Base-by-base conservation (phyloP, 2,888 invertebrate genomes). In the Habroteleia sp. region DNA sequence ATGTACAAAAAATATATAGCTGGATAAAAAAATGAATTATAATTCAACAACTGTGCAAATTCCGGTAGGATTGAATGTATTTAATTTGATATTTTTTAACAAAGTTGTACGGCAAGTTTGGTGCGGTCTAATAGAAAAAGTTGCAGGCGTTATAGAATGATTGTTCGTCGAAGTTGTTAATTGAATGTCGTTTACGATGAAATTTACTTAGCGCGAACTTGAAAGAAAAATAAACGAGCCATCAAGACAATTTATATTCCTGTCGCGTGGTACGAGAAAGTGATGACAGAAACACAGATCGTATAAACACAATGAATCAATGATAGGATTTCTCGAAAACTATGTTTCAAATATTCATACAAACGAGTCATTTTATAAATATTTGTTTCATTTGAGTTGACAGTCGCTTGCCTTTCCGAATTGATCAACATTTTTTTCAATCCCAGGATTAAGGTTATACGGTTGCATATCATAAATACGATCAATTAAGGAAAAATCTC, bases 211-310 rank as follows among this genome's bases (percentile, higher is more conserved):
- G 48, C 35, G 52, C 44, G 35, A 56, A 63, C 39, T 63, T 52
- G 52, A 27, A 50, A 33, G 60, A 60, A 69, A 69, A 60, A 69
- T 69, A 71, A 71, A 75, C 44, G 52, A 74, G 56, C 58, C 60
- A 71, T 71, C 65, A 35, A 62, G 60, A 52, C 56, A 37, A 71
- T 75, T 75, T 60, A 71, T 54, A 75, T 75, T 75, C 75, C 37
- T 48, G 71, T 66, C 65, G 52, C 71, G 66, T 50, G 52, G 50
- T 44, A 39, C 62, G 71, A 72, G 75, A 76, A 76, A 76, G 71
- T 62, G 71, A 72, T 76, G 71, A 66, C 66, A 71, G 75, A 66
- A 66, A 44, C 74, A 29, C 39, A 60, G 42, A 60, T 66, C 54
- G 62, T 66, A 25, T 25, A 54, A 46, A 13, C 31, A 42, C 42